Conservation (phyloP, 1,140 invertebrate genomes). For the Schlechtendalia chinensis region DNA sequence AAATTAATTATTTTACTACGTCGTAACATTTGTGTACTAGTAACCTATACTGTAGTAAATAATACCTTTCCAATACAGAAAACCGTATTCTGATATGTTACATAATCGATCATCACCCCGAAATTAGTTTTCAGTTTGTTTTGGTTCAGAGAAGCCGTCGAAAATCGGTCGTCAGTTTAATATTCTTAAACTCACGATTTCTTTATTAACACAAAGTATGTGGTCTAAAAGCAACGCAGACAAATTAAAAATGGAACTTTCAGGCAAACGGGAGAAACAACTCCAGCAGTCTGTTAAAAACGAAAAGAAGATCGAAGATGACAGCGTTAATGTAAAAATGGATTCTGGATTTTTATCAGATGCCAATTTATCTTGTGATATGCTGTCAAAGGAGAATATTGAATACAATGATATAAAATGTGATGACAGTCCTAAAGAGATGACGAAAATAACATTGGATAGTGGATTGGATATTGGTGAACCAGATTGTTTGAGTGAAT, state of each 20-base stretch:
- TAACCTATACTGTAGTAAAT: neutral
- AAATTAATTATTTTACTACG: neutral
- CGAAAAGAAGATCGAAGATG: neutral
- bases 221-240: slow-evolving; percentile 43
- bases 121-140: neutral
- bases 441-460: neutral
- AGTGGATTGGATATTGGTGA: slow-evolving; percentile 23
- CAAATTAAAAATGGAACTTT: slow-evolving; percentile 46
- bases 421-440: neutral
- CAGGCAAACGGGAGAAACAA: slow-evolving; percentile 37
- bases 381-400: slow-evolving; percentile 18
- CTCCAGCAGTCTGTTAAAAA: neutral
- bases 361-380: slow-evolving; percentile 18
- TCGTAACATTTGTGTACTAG: neutral
- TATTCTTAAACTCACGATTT: neutral
- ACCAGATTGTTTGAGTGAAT: slow-evolving; percentile 25
- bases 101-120: neutral
- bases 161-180: neutral
- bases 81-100: neutral
- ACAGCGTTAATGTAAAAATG: slow-evolving; percentile 12
- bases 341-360: slow-evolving; percentile 43
- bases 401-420: neutral
- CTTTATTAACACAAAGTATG: slow-evolving; percentile 11
- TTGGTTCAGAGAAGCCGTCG: neutral
- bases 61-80: neutral